Evolutionary conservation across 53 echinoderm and acorn worm species (phyloP).

Genomic region (Antedon mediterranea): DNA sequence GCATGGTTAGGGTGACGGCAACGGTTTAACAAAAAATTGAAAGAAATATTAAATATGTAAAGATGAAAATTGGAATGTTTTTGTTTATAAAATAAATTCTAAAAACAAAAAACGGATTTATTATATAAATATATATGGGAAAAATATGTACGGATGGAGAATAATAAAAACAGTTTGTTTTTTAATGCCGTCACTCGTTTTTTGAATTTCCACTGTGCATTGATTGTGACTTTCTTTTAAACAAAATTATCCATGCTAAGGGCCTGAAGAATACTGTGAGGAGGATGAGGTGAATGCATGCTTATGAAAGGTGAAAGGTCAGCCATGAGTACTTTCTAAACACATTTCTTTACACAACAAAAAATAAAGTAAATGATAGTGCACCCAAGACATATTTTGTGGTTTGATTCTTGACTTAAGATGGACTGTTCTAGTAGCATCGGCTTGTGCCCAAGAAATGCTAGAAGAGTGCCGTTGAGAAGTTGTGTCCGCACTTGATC

Average conservation of each 20-base stretch:
- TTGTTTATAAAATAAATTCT: too few species aligned
- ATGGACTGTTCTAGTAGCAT: background rate
- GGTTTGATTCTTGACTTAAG: background rate
- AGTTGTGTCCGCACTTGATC: background rate
- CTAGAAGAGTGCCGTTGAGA: background rate
- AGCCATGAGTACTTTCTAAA: background rate
- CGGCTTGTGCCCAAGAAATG: background rate
- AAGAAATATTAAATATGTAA: too few species aligned
- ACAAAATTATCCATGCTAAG: background rate
- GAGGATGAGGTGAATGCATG: background rate
- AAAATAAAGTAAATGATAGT: background rate
- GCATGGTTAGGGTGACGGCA: too few species aligned
- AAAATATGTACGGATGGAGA: too few species aligned
- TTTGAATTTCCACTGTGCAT: too few species aligned
- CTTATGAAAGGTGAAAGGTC: background rate
- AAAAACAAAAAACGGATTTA: too few species aligned
- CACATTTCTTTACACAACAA: background rate
- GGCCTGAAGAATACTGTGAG: background rate
- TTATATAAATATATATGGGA: too few species aligned
- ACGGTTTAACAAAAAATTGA: too few species aligned
- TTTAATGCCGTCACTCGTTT: too few species aligned
- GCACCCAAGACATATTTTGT: background rate
- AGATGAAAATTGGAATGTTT: too few species aligned
- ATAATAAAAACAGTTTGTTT: too few species aligned
- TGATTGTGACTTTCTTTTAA: too few species aligned